Evolutionary conservation across 2,888 invertebrate genomes (phyloP).

Genomic region (Lochmaea capreae): DNA sequence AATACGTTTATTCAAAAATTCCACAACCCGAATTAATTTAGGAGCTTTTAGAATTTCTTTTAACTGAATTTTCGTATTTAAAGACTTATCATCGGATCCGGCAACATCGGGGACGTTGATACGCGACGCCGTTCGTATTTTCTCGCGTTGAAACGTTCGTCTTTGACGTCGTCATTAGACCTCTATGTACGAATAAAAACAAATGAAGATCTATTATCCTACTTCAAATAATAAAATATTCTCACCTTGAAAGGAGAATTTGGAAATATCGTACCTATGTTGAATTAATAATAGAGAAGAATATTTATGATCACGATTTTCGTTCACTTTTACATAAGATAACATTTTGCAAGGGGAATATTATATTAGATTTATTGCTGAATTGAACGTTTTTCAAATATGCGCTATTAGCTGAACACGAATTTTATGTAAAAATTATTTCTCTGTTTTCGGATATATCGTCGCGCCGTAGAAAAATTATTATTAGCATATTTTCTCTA

Average conservation of each 20-base stretch:
- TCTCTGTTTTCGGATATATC: no score
- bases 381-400: neutral
- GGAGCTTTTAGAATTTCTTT: no score
- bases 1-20: no score
- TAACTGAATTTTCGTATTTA: neutral
- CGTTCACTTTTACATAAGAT: constrained; percentile 1
- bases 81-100: neutral
- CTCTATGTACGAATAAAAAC: constrained; percentile 26
- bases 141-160: constrained; percentile 12
- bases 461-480: no score
- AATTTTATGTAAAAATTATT: no score
- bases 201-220: constrained; percentile 26
- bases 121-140: neutral
- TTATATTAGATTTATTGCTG: neutral
- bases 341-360: neutral
- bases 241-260: constrained; percentile 12
- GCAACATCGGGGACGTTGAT: neutral
- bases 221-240: constrained; percentile 18
- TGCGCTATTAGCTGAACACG: no score
- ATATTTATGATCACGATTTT: neutral
- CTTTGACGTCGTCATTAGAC: constrained; percentile 28
- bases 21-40: no score
- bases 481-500: no score
- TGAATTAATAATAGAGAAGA: neutral
- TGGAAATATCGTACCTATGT: neutral